Conservation (phyloP, 2,888 invertebrate genomes). For the Corbicula japonica region DNA sequence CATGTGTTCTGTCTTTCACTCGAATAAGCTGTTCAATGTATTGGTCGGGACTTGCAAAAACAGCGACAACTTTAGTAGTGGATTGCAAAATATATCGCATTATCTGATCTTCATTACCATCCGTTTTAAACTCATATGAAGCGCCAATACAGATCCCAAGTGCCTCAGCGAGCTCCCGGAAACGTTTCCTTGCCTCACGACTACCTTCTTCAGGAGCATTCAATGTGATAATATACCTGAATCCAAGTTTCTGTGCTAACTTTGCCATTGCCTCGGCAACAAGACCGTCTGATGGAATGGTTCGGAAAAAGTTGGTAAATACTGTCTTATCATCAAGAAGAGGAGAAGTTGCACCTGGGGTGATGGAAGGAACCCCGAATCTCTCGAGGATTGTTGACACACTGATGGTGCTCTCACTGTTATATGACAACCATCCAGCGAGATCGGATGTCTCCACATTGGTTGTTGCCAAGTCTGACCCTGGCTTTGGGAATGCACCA, state of each 20-base stretch:
- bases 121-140: constrained; percentile 80
- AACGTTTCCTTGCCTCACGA: constrained; percentile 69
- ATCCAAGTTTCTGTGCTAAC: constrained; percentile 73
- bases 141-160: constrained; percentile 79
- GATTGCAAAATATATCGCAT: constrained; percentile 73
- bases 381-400: constrained; percentile 72
- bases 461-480: constrained; percentile 48
- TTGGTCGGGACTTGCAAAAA: constrained; percentile 76
- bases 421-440: constrained; percentile 79
- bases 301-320: constrained; percentile 81
- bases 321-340: constrained; percentile 73
- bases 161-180: constrained; percentile 69
- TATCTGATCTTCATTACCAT: constrained; percentile 74
- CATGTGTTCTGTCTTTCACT: constrained; percentile 55
- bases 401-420: constrained; percentile 78
- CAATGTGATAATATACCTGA: constrained; percentile 79
- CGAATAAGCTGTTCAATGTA: constrained; percentile 73
- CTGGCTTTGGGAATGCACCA: constrained; percentile 63
- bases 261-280: constrained; percentile 79
- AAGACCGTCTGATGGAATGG: constrained; percentile 77
- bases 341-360: constrained; percentile 79
- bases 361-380: constrained; percentile 87
- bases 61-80: constrained; percentile 79
- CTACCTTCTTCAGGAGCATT: constrained; percentile 78
- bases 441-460: constrained; percentile 61